phyloP scores from a whole-genome alignment of 2,113 vertebrate species.

The Nipponia nippon region DNA sequence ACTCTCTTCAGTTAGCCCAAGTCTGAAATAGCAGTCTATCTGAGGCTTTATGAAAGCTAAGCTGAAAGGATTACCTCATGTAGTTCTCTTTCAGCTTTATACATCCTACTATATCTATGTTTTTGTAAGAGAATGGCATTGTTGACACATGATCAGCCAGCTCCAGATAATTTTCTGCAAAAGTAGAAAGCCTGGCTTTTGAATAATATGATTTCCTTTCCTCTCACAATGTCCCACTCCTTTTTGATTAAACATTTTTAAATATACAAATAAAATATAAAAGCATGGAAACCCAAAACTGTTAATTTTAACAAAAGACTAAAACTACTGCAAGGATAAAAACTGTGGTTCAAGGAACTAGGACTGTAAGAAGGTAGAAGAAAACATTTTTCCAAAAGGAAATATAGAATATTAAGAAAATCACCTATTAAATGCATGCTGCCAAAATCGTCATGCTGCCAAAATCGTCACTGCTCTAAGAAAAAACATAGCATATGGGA shows the following conservation, averaged over 20 bases:
- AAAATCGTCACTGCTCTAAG: neutral
- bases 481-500: neutral
- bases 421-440: neutral
- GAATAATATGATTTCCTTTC: neutral
- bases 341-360: neutral
- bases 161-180: neutral
- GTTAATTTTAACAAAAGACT: neutral
- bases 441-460: neutral
- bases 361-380: neutral
- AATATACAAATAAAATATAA: neutral
- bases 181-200: neutral
- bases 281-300: neutral
- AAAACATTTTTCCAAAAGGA: neutral
- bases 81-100: neutral
- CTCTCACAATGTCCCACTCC: neutral
- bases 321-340: neutral
- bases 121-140: neutral
- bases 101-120: neutral
- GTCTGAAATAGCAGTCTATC: neutral
- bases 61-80: neutral
- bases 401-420: neutral
- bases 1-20: neutral
- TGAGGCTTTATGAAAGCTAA: neutral
- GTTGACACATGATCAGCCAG: neutral
- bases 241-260: neutral